Evolutionary conservation across 2,113 vertebrate genomes (phyloP).

Genomic region (Romanogobio albipinnatus): DNA sequence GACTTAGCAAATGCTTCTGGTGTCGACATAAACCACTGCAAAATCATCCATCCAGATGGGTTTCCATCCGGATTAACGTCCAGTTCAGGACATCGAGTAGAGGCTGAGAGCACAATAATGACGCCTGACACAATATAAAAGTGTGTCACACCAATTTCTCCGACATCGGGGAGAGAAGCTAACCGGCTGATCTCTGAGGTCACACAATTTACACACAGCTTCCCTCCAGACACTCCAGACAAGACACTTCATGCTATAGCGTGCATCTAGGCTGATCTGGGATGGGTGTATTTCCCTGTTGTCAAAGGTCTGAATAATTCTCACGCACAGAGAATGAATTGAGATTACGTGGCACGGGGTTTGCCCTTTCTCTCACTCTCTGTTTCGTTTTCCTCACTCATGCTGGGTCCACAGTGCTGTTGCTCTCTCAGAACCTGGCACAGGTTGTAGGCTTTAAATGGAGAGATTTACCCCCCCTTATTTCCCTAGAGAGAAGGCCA

Average conservation of each 20-base stretch:
- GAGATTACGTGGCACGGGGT: conserved; percentile 28
- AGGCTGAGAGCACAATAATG: conserved; percentile 5
- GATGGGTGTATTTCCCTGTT: not conserved
- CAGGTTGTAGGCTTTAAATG: conserved; percentile 62
- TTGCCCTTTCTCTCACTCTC: not conserved
- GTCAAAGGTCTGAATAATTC: conserved; percentile 35
- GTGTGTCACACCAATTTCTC: not conserved
- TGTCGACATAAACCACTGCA: conserved; percentile 25
- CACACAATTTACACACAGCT: conserved; percentile 19
- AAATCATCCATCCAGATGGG: conserved; percentile 34
- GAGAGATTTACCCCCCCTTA: conserved; percentile 67
- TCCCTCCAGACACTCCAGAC: conserved; percentile 1
- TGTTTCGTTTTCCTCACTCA: conserved; percentile 27
- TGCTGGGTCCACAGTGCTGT: conserved; percentile 40
- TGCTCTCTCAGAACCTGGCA: conserved; percentile 52
- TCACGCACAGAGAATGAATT: conserved; percentile 28
- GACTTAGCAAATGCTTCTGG: conserved; percentile 10
- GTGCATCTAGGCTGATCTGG: not conserved
- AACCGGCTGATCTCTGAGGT: conserved; percentile 3
- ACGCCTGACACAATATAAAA: conserved; percentile 9
- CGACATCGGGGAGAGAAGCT: not conserved
- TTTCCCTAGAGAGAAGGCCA: conserved; percentile 64
- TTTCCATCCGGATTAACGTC: conserved; percentile 36
- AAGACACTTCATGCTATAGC: not conserved
- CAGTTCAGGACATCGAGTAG: not conserved